phyloP scores from a whole-genome alignment of 2,888 invertebrate genomes.

The Perithous albicinctus region DNA sequence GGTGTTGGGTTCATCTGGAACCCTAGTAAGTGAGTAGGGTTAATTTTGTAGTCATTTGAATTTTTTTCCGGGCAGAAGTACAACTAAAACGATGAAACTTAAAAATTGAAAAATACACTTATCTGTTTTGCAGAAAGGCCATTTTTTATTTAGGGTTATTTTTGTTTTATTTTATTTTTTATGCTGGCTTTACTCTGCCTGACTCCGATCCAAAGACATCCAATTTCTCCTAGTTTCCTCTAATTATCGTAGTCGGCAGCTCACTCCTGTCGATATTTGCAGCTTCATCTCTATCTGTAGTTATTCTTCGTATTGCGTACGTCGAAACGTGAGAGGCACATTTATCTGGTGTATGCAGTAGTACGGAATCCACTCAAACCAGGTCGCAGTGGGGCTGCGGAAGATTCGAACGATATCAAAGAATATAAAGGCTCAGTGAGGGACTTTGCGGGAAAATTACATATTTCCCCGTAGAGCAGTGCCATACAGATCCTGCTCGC shows the following conservation, averaged over 20 bases:
- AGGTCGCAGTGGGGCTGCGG: not conserved
- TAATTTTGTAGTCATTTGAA: too few species aligned
- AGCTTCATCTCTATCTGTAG: not conserved
- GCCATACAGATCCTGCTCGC: not conserved
- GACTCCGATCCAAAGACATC: too few species aligned
- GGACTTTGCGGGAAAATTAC: constrained; percentile 2
- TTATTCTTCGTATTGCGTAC: not conserved
- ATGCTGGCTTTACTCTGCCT: too few species aligned
- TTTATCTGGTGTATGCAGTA: constrained; percentile 1
- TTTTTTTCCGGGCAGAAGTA: too few species aligned
- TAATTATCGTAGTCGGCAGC: not conserved
- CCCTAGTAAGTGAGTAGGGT: too few species aligned
- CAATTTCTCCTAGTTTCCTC: too few species aligned
- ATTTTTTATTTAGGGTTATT: too few species aligned
- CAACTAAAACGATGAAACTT: too few species aligned
- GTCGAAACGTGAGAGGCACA: not conserved
- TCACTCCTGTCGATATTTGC: not conserved
- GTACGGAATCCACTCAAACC: constrained; percentile 1
- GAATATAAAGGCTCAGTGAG: constrained; percentile 10
- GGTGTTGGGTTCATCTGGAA: too few species aligned
- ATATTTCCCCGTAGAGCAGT: constrained; percentile 30
- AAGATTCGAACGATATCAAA: constrained; percentile 13
- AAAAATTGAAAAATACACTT: too few species aligned
- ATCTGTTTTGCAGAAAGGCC: too few species aligned
- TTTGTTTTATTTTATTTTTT: too few species aligned